These are phyloP conservation scores for Ernsta delagoae DNA, from an alignment of 2,888 invertebrate genomes.

Conservation along the genomic window DNA sequence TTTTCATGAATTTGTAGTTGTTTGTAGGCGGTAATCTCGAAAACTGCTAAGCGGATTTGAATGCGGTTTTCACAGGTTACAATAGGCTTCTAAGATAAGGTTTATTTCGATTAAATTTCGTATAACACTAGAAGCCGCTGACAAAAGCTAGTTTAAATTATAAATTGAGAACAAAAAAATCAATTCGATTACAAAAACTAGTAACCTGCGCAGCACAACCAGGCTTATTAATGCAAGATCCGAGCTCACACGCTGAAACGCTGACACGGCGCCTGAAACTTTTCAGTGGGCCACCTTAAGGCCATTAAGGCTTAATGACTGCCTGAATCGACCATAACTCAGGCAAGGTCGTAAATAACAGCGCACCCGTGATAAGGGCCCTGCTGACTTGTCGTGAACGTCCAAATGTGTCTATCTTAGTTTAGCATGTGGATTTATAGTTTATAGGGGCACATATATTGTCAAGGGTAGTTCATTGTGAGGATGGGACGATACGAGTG, in stretches of 20 bases:
- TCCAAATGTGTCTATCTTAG: constrained; percentile 77
- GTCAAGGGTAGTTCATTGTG: constrained; percentile 48
- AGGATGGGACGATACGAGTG: constrained; percentile 28
- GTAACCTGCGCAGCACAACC: too few species aligned
- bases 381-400: constrained; percentile 75
- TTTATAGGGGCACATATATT: constrained; percentile 50
- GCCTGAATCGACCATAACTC: constrained; percentile 84
- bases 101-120: too few species aligned
- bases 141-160: too few species aligned
- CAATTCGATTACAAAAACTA: too few species aligned
- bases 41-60: too few species aligned
- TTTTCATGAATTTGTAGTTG: too few species aligned
- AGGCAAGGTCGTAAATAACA: constrained; percentile 79
- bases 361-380: constrained; percentile 77
- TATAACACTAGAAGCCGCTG: too few species aligned
- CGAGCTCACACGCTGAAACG: constrained; percentile 10
- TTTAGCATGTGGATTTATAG: constrained; percentile 77
- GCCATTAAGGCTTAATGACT: constrained; percentile 84
- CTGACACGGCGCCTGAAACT: constrained; percentile 55
- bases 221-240: constrained; percentile 13
- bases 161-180: too few species aligned
- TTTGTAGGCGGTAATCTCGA: too few species aligned
- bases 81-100: too few species aligned
- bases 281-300: constrained; percentile 76
- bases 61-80: too few species aligned